phyloP scores from a whole-genome alignment of 2,888 invertebrate species.

The Tipula helvola region DNA sequence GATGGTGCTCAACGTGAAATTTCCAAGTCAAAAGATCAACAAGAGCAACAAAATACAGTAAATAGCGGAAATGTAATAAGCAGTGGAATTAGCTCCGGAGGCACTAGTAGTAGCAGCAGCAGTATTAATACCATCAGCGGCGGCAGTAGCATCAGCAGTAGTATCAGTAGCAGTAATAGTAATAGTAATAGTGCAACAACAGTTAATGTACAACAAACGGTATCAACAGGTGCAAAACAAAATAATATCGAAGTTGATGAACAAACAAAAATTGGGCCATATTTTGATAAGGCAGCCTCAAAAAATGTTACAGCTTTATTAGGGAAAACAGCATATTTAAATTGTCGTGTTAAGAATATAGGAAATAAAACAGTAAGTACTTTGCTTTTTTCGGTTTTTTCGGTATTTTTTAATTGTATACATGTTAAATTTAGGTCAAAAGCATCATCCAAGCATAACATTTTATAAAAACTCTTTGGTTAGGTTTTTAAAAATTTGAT shows the following conservation, averaged over 20 bases:
- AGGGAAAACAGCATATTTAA: constrained; percentile 81
- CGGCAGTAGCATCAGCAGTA: constrained; percentile 21
- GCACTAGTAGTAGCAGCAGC: constrained; percentile 18
- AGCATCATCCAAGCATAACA: not conserved
- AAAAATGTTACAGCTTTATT: constrained; percentile 70
- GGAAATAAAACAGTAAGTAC: constrained; percentile 78
- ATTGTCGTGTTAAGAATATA: constrained; percentile 80
- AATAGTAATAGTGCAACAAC: constrained; percentile 19
- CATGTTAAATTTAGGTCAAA: not conserved
- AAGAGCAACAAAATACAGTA: not conserved
- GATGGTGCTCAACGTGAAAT: constrained; percentile 32
- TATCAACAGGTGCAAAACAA: constrained; percentile 15
- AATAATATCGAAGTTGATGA: constrained; percentile 30
- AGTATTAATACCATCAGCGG: constrained; percentile 18
- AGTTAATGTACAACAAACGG: not conserved
- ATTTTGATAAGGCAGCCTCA: constrained; percentile 60
- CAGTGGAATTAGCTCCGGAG: constrained; percentile 20
- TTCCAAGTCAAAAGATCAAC: constrained; percentile 29
- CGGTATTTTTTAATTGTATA: too few species aligned
- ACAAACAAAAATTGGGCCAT: constrained; percentile 49
- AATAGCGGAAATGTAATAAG: constrained; percentile 20
- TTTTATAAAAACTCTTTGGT: not conserved
- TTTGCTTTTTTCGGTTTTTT: not conserved
- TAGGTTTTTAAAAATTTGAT: too few species aligned
- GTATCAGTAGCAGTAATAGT: constrained; percentile 17